Evolutionary conservation across 2,888 invertebrate genomes (phyloP), one percentile per base, ranked within the genome.

Genomic region (Papilio gigon): DNA sequence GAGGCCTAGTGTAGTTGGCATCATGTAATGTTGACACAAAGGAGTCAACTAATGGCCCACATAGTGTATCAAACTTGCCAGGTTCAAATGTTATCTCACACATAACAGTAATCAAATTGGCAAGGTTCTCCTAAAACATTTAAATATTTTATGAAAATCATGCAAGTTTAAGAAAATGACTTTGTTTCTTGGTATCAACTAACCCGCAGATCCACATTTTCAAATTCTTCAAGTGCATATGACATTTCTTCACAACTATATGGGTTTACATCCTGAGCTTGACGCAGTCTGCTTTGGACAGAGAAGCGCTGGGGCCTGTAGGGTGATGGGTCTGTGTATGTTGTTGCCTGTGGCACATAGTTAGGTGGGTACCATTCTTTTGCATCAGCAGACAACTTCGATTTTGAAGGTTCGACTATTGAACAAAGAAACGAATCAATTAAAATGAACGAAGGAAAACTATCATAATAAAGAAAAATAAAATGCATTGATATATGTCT

Each of bases 1-100:
- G 91, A 67, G 93, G 93, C 70, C 93, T 92, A 66, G 95, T 92
- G 73, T 94, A 93, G 78, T 88, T 92, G 69, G 92, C 87, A 83
- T 95, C 94, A 76, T 94, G 92, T 76, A 95, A 92, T 84, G 94
- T 94, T 66, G 94, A 93, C 68, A 93, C 93, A 79, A 96, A 94
- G 5, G 94, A 94, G 80, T 95, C 95, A 78, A 95, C 93, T 78
- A 96, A 92, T 67, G 94, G 93, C 59, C 94, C 94, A 68, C 95
- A 94, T 70, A 95, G 89, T 76, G 93, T 92, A 82, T 95, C 95
- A 80, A 96, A 96, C 81, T 95, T 94, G 75, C 96, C 96, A 61
- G 96, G 96, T 92, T 95, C 95, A 82, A 94, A 93, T 77, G 95
- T 96, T 79, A 96, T 92, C 82, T 95, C 94, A 79, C 94, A 93